Conservation (phyloP, 2,797 vertebrate genomes). For the Sciurus carolinensis region DNA sequence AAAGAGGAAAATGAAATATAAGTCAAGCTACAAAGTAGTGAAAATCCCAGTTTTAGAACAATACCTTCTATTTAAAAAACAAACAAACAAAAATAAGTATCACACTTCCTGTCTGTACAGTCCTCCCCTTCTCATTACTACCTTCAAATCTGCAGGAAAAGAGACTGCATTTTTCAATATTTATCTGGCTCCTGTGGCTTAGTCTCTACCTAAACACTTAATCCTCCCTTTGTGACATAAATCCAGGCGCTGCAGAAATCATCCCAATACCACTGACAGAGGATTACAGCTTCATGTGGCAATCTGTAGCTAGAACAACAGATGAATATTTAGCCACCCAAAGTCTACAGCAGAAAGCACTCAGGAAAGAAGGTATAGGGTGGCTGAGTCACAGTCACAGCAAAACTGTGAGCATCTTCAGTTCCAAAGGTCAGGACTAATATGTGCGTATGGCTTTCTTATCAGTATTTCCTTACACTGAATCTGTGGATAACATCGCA, state of each 20-base stretch:
- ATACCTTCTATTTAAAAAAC: slow-evolving; percentile 13
- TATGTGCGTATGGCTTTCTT: neutral
- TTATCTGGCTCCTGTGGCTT: slow-evolving; percentile 69
- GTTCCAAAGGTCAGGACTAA: neutral
- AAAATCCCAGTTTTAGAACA: slow-evolving; percentile 52
- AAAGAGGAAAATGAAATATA: neutral
- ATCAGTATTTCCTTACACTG: neutral
- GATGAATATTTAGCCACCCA: slow-evolving; percentile 62
- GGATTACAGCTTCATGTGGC: slow-evolving; percentile 70
- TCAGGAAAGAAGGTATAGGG: neutral
- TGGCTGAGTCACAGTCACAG: fast-evolving
- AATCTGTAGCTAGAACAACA: slow-evolving; percentile 40
- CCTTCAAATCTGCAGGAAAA: slow-evolving; percentile 59
- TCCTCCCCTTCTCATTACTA: neutral
- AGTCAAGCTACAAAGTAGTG: neutral
- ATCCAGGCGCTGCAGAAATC: slow-evolving; percentile 77
- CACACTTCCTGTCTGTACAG: neutral
- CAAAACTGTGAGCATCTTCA: fast-evolving
- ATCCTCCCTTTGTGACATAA: slow-evolving; percentile 79
- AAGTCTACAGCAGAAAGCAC: neutral
- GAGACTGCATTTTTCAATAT: slow-evolving; percentile 69
- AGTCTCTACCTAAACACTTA: slow-evolving; percentile 80
- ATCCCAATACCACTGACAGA: slow-evolving; percentile 59
- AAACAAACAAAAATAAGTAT: neutral
- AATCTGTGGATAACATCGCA: neutral